Base-by-base conservation (phyloP, 2,797 vertebrate species). In the Macroramphosus scolopax region DNA sequence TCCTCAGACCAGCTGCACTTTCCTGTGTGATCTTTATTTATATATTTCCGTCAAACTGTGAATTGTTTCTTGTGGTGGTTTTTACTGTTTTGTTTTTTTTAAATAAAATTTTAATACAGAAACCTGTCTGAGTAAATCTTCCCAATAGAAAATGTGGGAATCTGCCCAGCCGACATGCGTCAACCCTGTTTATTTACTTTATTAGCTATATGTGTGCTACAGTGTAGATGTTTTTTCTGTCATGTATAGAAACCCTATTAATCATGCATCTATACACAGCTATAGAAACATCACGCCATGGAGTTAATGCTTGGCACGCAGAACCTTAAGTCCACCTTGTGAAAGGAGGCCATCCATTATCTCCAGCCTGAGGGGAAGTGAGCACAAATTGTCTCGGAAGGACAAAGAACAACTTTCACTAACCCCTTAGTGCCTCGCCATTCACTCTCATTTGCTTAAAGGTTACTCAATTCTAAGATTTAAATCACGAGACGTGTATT, bases 291-390 rank as follows among this genome's bases (percentile, higher is more conserved):
- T 72, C 61, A 65, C 28, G 34, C 30, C n/a, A 65, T 12, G 32
- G 26, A 50, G 34, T 56, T 60, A 22, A 29, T 31, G 22, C 16
- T 47, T 17, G 1, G 38, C 10, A 17, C 5, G 1, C 14, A 36
- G 26, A 52, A 17, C 36, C 41, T 61, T 41, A 5, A 6, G 17
- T 40, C 22, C 61, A 28, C 18, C 22, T 51, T 50, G 65, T 78
- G 44, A 71, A 60, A 75, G 2, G 14, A 75, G 68, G 67, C 11
- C 48, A 11, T 67, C 62, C 62, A 72, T 82, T 81, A 76, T 28
- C 17, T 2, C 13, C 5, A 38, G 63, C 80, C 77, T 36, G 37
- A 59, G 43, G 74, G 17, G 2, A 17, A 45, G 10, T 25, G 1
- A 46, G 6, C 25, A 74, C 47, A 40, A 72, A 80, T 62, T 49